Conservation (phyloP, 2,797 vertebrate species). For the Linurgus olivaceus region DNA sequence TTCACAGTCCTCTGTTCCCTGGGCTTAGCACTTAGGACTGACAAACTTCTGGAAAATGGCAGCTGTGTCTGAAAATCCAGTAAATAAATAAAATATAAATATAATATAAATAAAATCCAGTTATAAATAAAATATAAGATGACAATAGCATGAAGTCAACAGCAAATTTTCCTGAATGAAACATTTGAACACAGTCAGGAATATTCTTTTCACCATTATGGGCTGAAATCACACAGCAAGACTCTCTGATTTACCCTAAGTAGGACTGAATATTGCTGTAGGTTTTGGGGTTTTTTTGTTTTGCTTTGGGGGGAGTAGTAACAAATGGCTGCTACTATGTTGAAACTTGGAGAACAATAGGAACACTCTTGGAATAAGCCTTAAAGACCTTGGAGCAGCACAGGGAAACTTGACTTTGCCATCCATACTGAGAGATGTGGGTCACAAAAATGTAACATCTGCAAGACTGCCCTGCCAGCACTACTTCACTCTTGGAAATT, state of each 20-base stretch:
- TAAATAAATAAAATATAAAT: background rate
- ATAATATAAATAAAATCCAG: background rate
- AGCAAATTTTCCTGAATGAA: background rate
- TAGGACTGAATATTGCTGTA: background rate
- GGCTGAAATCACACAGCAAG: background rate
- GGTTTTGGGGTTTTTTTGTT: accelerated
- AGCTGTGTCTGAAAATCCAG: background rate
- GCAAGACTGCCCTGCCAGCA: background rate
- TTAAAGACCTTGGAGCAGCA: background rate
- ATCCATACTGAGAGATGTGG: background rate
- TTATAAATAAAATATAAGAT: background rate
- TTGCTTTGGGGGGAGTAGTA: background rate
- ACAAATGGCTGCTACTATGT: background rate
- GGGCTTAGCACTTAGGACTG: background rate
- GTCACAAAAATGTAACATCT: background rate
- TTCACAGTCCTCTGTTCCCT: background rate
- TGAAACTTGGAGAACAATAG: background rate
- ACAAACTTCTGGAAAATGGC: background rate
- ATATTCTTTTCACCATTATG: background rate
- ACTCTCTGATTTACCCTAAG: background rate
- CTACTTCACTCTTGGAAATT: background rate
- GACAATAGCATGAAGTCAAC: background rate
- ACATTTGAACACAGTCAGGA: background rate
- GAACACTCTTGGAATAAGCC: background rate
- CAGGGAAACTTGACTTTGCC: background rate